Evolutionary conservation across 2,113 vertebrate species (phyloP).

Genomic region (Corynorhinus townsendii): DNA sequence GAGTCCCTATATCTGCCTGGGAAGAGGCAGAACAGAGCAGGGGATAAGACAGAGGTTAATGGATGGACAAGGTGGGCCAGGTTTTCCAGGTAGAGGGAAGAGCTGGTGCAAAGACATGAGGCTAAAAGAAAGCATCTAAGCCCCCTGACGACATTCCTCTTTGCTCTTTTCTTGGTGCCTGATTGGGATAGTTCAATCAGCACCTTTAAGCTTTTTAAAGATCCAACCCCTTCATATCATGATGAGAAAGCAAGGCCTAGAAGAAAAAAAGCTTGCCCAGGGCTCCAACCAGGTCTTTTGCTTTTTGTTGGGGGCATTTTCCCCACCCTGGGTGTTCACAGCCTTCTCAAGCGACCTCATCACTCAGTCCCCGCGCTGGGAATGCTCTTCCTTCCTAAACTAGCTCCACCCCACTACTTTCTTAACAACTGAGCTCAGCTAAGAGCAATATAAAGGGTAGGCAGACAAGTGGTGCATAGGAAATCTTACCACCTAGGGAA

Average conservation of each 20-base stretch:
- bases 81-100: not conserved
- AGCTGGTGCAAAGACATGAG: accelerated
- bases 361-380: not conserved
- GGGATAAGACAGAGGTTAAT: not conserved
- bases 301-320: not conserved
- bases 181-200: not conserved
- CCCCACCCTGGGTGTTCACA: not conserved
- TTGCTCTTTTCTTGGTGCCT: not conserved
- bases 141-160: not conserved
- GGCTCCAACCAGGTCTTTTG: not conserved
- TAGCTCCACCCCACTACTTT: not conserved
- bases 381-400: not conserved
- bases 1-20: not conserved
- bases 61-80: not conserved
- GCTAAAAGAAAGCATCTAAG: not conserved
- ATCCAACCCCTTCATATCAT: not conserved
- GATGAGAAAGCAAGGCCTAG: not conserved
- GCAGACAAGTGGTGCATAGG: not conserved
- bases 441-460: not conserved
- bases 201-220: not conserved
- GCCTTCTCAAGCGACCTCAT: not conserved
- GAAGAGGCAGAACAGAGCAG: not conserved
- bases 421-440: not conserved
- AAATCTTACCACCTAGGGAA: not conserved
- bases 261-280: not conserved